Conservation (phyloP, 2,888 invertebrate genomes). For the Diabrotica balteata region DNA sequence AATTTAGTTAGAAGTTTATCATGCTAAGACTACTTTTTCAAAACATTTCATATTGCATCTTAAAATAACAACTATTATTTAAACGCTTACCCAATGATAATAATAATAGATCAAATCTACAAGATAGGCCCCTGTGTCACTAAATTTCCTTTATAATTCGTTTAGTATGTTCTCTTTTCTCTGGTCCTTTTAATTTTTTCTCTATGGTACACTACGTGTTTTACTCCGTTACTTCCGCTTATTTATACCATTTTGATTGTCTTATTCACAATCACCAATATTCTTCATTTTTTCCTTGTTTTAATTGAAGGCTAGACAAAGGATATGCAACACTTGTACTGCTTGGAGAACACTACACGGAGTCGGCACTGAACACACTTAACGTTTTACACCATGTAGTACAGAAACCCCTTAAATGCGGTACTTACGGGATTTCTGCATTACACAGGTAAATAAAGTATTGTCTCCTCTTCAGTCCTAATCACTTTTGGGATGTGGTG, state of each 20-base stretch:
- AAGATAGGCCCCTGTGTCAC: neutral
- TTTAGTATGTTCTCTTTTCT: too few relatives aligned
- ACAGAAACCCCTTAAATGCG: neutral
- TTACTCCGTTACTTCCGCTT: neutral
- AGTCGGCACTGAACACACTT: neutral
- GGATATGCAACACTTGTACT: neutral
- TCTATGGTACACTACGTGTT: too few relatives aligned
- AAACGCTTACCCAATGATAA: neutral
- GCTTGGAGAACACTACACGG: neutral
- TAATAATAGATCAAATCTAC: neutral
- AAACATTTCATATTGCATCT: too few relatives aligned
- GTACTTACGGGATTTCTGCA: neutral
- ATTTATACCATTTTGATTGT: neutral
- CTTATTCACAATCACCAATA: too few relatives aligned
- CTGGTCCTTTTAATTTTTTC: too few relatives aligned
- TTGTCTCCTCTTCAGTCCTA: too few relatives aligned
- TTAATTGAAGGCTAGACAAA: neutral
- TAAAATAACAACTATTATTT: neutral
- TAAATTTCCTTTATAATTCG: too few relatives aligned
- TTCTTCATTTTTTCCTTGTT: neutral
- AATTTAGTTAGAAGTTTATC: too few relatives aligned
- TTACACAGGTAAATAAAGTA: too few relatives aligned
- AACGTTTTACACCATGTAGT: neutral
- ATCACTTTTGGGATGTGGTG: too few relatives aligned
- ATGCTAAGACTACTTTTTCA: too few relatives aligned